These are phyloP conservation scores for Limnephilus rhombicus DNA, from an alignment of 2,888 invertebrate genomes.

Conservation along the genomic window DNA sequence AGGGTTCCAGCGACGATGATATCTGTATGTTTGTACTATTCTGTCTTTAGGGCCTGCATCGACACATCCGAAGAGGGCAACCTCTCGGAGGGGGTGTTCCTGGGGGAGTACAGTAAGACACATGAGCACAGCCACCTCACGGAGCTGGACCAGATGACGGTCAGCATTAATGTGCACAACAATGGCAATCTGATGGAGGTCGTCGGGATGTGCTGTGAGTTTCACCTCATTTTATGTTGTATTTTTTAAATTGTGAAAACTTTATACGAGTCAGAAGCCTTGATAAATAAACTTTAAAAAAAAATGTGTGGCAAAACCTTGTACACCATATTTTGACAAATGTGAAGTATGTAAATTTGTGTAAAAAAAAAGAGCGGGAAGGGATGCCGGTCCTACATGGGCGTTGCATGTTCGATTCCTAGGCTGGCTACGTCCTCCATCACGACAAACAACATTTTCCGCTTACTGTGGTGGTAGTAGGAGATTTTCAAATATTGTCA, in stretches of 20 bases:
- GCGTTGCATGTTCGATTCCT: too few relatives aligned
- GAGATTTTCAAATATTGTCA: too few relatives aligned
- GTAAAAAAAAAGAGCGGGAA: too few relatives aligned
- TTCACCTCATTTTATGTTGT: slow-evolving; percentile 21
- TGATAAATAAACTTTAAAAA: too few relatives aligned
- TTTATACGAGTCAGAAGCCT: neutral
- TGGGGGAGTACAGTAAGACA: slow-evolving; percentile 90
- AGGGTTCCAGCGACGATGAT: too few relatives aligned
- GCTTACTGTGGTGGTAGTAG: too few relatives aligned
- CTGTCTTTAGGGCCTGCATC: slow-evolving; percentile 83
- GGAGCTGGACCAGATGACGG: slow-evolving; percentile 88
- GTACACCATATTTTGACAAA: too few relatives aligned
- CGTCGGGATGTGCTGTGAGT: slow-evolving; percentile 95
- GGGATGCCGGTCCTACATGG: too few relatives aligned
- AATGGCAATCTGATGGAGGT: slow-evolving; percentile 94
- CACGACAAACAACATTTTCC: too few relatives aligned
- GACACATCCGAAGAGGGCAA: slow-evolving; percentile 92
- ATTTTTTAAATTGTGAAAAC: neutral
- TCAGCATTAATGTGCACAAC: slow-evolving; percentile 94
- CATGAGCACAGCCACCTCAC: slow-evolving; percentile 88
- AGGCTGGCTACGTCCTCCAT: too few relatives aligned
- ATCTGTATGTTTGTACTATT: neutral
- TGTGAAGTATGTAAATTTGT: too few relatives aligned
- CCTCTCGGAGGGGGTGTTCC: slow-evolving; percentile 84
- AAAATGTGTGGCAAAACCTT: too few relatives aligned